Percentiles rank a stretch among this genome's conserved stretches.
phyloP scores from a whole-genome alignment of 2,797 vertebrate species.

The Bufotes viridis region DNA sequence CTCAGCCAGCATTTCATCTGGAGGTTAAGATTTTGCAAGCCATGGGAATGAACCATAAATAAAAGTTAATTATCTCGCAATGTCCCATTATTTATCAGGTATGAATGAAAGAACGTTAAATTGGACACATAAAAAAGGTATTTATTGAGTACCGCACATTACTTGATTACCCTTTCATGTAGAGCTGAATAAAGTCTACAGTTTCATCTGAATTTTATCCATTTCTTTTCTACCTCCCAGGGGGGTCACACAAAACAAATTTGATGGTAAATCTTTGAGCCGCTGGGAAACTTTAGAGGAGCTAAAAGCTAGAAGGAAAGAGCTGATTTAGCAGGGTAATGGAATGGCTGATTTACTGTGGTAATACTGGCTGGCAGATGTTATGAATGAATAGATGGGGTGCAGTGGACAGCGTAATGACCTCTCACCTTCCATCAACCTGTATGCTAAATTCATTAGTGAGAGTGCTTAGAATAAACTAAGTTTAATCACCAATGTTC shows the following conservation, averaged over 20 bases:
- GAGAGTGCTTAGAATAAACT: slow-evolving; percentile 15
- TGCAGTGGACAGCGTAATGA: slow-evolving; percentile 38
- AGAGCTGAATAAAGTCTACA: background rate
- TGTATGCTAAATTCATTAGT: slow-evolving; percentile 26
- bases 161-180: background rate
- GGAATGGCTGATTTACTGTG: slow-evolving; percentile 34
- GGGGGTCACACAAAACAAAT: slow-evolving; percentile 25
- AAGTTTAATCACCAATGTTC: background rate
- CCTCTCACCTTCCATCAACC: slow-evolving; percentile 36
- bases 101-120: background rate
- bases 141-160: background rate
- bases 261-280: slow-evolving; percentile 36
- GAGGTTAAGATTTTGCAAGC: background rate
- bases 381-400: slow-evolving; percentile 41
- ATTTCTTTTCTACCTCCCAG: background rate
- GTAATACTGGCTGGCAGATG: slow-evolving; percentile 48
- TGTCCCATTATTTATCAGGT: slow-evolving; percentile 6
- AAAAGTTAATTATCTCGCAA: slow-evolving; percentile 10
- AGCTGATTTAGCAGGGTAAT: slow-evolving; percentile 50
- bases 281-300: slow-evolving; percentile 36
- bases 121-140: slow-evolving; percentile 6
- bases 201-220: slow-evolving; percentile 25
- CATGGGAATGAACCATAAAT: background rate
- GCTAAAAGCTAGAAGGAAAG: slow-evolving; percentile 28
- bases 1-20: background rate